Conservation (phyloP, 2,888 invertebrate genomes). For the Phrixothrix hirtus region DNA sequence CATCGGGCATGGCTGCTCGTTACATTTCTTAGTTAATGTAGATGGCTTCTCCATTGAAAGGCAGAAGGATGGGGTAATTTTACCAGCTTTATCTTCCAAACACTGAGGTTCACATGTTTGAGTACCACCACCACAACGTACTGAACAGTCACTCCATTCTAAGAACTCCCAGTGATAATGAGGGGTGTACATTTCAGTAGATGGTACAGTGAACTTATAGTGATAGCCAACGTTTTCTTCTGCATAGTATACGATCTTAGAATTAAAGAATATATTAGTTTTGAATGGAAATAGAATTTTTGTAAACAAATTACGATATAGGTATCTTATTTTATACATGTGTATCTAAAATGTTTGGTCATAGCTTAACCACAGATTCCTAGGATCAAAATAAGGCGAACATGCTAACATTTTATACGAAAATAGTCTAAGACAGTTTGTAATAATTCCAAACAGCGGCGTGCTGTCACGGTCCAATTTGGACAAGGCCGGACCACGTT, state of each 20-base stretch:
- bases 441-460: too few relatives aligned
- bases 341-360: too few relatives aligned
- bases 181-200: constrained; percentile 60
- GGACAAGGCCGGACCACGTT: too few relatives aligned
- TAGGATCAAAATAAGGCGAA: too few relatives aligned
- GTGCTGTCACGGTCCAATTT: too few relatives aligned
- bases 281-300: neutral
- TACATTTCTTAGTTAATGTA: constrained; percentile 55
- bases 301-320: neutral
- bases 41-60: constrained; percentile 54
- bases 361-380: too few relatives aligned
- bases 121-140: constrained; percentile 66
- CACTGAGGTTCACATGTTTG: constrained; percentile 61
- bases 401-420: too few relatives aligned
- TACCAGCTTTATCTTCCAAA: constrained; percentile 64
- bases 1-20: constrained; percentile 57
- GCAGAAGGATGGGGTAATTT: constrained; percentile 63
- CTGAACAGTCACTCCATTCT: constrained; percentile 66
- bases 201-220: constrained; percentile 65
- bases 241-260: constrained; percentile 52
- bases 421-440: too few relatives aligned
- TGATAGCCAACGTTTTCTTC: constrained; percentile 62
- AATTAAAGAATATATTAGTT: neutral
- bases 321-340: too few relatives aligned
- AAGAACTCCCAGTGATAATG: constrained; percentile 66